Evolutionary conservation across 2,113 vertebrate species (phyloP).

Genomic region (Paradoxurus hermaphroditus): DNA sequence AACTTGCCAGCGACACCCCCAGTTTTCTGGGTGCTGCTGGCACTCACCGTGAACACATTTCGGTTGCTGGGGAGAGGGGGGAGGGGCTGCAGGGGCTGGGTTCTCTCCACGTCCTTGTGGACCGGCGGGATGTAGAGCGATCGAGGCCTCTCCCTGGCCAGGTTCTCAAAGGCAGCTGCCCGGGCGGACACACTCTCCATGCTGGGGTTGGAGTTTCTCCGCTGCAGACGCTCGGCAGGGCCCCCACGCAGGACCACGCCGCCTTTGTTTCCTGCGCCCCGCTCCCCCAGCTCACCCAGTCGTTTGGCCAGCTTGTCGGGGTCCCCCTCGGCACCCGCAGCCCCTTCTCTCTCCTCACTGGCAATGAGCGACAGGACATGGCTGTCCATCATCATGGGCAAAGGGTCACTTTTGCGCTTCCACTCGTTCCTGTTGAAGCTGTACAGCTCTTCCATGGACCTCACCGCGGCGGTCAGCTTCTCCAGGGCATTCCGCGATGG

Average conservation of each 20-base stretch:
- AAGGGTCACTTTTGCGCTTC: slow-evolving; percentile 90
- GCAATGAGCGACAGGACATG: slow-evolving; percentile 92
- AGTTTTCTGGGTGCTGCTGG: slow-evolving; percentile 74
- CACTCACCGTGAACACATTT: slow-evolving; percentile 70
- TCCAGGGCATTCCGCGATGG: slow-evolving; percentile 86
- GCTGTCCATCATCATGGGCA: slow-evolving; percentile 87
- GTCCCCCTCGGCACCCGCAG: neutral
- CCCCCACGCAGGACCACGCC: slow-evolving; percentile 37
- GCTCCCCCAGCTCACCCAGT: neutral
- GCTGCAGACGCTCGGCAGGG: slow-evolving; percentile 58
- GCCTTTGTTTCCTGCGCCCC: neutral
- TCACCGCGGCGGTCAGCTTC: slow-evolving; percentile 94
- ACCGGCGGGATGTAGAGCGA: slow-evolving; percentile 67
- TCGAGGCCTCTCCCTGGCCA: slow-evolving; percentile 76
- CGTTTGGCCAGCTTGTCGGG: neutral
- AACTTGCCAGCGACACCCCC: slow-evolving; percentile 72
- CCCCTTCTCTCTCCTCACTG: slow-evolving; percentile 78
- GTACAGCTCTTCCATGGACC: slow-evolving; percentile 97
- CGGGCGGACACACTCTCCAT: slow-evolving; percentile 76
- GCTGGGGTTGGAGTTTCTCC: slow-evolving; percentile 78
- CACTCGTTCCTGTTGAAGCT: slow-evolving; percentile 93
- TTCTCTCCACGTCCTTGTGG: slow-evolving; percentile 51
- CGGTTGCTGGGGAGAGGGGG: slow-evolving; percentile 29
- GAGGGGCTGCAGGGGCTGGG: slow-evolving; percentile 37
- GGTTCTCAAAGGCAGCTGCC: slow-evolving; percentile 77